A percentile compares a stretch with the other conserved stretches of the same genome.
These are phyloP conservation scores for Eledona agricola DNA, from an alignment of 2,888 invertebrate species.

Conservation along the genomic window DNA sequence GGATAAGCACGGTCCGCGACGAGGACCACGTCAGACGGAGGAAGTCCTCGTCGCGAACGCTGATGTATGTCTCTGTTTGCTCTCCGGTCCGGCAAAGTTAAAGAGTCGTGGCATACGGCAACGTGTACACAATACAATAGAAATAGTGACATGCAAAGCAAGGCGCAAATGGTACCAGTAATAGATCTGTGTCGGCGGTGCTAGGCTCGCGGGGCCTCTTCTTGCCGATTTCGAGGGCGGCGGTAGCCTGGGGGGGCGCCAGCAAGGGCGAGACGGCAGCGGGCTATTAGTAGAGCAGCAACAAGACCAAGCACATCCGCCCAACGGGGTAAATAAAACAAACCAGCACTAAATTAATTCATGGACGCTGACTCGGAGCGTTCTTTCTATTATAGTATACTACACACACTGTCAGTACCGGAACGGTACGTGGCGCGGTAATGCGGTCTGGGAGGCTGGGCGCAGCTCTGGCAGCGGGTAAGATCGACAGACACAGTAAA, in stretches of 20 bases:
- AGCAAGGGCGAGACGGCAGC: conserved; percentile 69
- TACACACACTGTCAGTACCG: conserved; percentile 33
- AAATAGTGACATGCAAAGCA: conserved; percentile 69
- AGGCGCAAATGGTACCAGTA: conserved; percentile 84
- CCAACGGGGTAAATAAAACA: conserved; percentile 62
- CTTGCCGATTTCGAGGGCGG: conserved; percentile 90
- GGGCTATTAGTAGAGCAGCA: conserved; percentile 65
- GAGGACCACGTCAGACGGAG: conserved; percentile 14
- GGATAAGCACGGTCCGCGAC: conserved; percentile 32
- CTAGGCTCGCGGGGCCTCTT: conserved; percentile 88
- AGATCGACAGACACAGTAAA: conserved; percentile 8
- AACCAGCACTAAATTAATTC: conserved; percentile 63
- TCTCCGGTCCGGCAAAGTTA: conserved; percentile 12
- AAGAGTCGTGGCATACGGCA: conserved; percentile 23
- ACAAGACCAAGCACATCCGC: conserved; percentile 64
- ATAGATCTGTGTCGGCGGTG: conserved; percentile 83
- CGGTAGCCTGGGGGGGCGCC: conserved; percentile 68
- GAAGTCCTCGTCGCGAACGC: conserved; percentile 26
- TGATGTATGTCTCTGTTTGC: conserved; percentile 10
- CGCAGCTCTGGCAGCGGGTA: conserved; percentile 31
- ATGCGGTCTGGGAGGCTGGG: conserved; percentile 29
- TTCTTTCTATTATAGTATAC: conserved; percentile 22
- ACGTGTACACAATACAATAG: conserved; percentile 47
- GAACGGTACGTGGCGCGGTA: conserved; percentile 20
- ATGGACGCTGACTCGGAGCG: conserved; percentile 38